phyloP scores from a whole-genome alignment of 2,797 vertebrate genomes.

The Glossophaga mutica region DNA sequence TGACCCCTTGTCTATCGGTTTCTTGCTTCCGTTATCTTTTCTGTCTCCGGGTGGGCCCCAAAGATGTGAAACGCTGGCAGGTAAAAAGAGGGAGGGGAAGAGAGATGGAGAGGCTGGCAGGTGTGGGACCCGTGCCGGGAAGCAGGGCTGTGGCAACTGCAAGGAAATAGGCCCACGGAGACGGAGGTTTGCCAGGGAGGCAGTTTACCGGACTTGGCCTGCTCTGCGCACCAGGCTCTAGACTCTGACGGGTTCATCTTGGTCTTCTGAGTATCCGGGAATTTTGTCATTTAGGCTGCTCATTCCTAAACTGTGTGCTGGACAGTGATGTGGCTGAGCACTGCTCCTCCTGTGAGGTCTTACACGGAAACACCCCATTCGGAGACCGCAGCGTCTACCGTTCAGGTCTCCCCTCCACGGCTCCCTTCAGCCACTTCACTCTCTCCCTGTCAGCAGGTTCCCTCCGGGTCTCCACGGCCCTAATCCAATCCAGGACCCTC shows the following conservation, averaged over 20 bases:
- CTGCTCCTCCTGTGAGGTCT: not conserved
- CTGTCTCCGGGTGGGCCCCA: not conserved
- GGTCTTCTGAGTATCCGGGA: not conserved
- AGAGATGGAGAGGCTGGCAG: no score
- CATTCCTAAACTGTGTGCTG: not conserved
- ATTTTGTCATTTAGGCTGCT: not conserved
- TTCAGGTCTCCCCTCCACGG: not conserved
- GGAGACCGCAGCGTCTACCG: not conserved
- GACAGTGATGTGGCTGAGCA: rapidly evolving
- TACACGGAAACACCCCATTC: not conserved
- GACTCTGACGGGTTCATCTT: not conserved
- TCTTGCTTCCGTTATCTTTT: not conserved
- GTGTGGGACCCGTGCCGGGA: rapidly evolving
- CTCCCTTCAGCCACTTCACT: not conserved
- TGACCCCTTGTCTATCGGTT: not conserved
- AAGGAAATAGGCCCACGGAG: not conserved
- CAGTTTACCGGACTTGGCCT: not conserved
- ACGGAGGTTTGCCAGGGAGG: not conserved
- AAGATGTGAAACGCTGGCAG: not conserved
- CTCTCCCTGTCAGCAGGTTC: not conserved
- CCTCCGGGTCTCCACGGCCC: no score
- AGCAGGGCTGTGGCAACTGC: not conserved
- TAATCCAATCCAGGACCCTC: not conserved
- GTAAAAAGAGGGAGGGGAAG: not conserved
- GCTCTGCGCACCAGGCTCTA: not conserved